These are phyloP conservation scores for Drosophila prosaltans DNA, from an alignment of 1,140 invertebrate species.

Conservation along the genomic window DNA sequence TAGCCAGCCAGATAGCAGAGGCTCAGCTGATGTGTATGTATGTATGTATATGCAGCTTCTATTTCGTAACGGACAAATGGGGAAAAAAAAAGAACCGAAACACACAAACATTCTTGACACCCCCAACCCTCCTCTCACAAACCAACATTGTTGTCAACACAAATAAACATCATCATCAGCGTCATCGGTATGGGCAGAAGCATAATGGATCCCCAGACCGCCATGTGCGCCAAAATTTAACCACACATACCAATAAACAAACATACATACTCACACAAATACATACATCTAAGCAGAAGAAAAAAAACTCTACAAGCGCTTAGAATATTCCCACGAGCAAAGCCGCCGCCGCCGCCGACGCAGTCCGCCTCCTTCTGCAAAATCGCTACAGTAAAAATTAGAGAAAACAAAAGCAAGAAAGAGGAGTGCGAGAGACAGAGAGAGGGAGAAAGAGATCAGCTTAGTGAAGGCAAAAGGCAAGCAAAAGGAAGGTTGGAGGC, in stretches of 20 bases:
- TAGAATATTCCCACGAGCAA: conserved; percentile 72
- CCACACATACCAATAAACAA: conserved; percentile 7
- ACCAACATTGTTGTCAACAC: conserved; percentile 71
- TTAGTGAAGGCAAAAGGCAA: conserved; percentile 16
- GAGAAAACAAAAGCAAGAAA: conserved; percentile 44
- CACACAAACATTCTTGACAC: not conserved
- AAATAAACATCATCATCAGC: conserved; percentile 74
- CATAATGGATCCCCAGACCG: conserved; percentile 8
- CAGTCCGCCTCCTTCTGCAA: conserved; percentile 25
- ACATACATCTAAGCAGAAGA: conserved; percentile 29
- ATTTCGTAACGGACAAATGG: conserved; percentile 68
- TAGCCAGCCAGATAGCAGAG: not conserved
- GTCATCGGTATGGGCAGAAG: conserved; percentile 18
- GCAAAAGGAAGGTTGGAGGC: conserved; percentile 23
- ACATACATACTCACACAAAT: not conserved
- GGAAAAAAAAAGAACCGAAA: not conserved
- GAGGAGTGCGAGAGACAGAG: not conserved
- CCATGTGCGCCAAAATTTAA: conserved; percentile 22
- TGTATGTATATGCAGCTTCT: conserved; percentile 34
- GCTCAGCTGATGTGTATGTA: not conserved
- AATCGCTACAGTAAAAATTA: conserved; percentile 60
- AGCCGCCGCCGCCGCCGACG: conserved; percentile 26
- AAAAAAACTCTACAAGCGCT: conserved; percentile 37
- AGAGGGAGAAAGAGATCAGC: conserved; percentile 19
- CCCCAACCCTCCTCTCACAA: not conserved